Percentiles rank a stretch among this genome's conserved stretches.
Evolutionary conservation across 2,888 invertebrate genomes (phyloP).

Genomic region (Dasysyrphus albostriatus): DNA sequence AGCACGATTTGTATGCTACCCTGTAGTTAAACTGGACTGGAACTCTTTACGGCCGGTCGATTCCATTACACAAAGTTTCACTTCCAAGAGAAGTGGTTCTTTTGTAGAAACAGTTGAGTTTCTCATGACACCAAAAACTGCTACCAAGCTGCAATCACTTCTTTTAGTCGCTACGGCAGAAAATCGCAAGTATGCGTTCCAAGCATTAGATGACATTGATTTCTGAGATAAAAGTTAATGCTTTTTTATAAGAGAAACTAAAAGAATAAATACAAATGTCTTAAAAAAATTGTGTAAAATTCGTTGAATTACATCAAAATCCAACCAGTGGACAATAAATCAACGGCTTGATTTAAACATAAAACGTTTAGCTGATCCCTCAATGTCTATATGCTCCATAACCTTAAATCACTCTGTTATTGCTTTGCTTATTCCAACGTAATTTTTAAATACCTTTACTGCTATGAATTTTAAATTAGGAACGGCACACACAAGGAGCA

Average conservation of each 20-base stretch:
- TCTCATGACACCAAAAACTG: too few species aligned
- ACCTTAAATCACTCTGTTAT: conserved; percentile 18
- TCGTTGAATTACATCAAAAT: conserved; percentile 19
- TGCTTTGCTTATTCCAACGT: background rate
- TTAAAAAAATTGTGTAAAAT: background rate
- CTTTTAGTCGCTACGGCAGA: too few species aligned
- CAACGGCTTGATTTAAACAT: conserved; percentile 23
- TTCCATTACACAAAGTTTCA: too few species aligned
- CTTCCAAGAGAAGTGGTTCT: too few species aligned
- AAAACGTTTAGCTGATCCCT: conserved; percentile 26
- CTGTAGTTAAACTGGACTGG: too few species aligned
- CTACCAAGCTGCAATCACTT: too few species aligned
- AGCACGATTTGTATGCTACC: too few species aligned
- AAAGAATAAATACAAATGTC: background rate
- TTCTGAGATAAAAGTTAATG: background rate
- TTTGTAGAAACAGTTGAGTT: too few species aligned
- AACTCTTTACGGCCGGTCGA: too few species aligned
- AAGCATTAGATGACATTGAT: too few species aligned
- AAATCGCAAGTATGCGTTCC: too few species aligned
- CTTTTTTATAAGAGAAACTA: background rate
- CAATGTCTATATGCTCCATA: background rate
- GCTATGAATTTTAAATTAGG: background rate
- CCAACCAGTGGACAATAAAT: conserved; percentile 36
- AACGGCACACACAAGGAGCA: background rate
- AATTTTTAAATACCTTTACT: background rate